Percentiles rank a stretch among this genome's conserved stretches.
Conservation (phyloP, 2,888 invertebrate species). For the Apotomis betuletana region DNA sequence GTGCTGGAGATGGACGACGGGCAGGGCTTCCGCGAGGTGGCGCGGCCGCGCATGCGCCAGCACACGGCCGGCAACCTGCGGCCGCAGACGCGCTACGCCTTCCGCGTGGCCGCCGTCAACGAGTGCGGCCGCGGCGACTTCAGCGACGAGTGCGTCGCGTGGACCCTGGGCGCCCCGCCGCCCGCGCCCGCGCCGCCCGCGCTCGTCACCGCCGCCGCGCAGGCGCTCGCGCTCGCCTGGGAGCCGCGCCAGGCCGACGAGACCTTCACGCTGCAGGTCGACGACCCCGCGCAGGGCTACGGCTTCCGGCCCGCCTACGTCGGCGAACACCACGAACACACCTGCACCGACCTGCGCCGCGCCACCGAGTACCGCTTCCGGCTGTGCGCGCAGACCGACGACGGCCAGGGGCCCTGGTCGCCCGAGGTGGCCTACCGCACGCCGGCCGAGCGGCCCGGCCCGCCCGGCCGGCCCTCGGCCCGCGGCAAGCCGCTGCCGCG, state of each 20-base stretch:
- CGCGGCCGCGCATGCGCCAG: conserved; percentile 89
- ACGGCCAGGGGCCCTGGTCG: conserved; percentile 93
- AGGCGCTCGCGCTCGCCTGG: conserved; percentile 89
- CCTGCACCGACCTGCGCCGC: conserved; percentile 87
- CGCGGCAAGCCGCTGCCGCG: conserved; percentile 93
- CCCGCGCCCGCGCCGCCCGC: conserved; percentile 90
- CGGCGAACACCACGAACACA: conserved; percentile 88
- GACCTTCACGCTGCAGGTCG: conserved; percentile 92
- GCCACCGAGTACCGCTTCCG: conserved; percentile 93
- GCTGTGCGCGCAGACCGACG: conserved; percentile 91
- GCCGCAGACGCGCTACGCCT: conserved; percentile 91
- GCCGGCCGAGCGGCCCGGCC: conserved; percentile 89
- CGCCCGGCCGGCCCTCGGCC: conserved; percentile 89
- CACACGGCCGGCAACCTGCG: conserved; percentile 89
- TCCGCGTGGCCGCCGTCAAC: conserved; percentile 93
- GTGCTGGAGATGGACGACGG: conserved; percentile 91
- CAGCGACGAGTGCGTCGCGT: conserved; percentile 86
- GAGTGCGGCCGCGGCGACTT: conserved; percentile 89
- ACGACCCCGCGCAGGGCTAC: conserved; percentile 86
- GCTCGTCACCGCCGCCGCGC: conserved; percentile 85
- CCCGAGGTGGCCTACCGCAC: conserved; percentile 91
- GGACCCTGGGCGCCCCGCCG: conserved; percentile 92
- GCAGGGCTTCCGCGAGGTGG: conserved; percentile 88
- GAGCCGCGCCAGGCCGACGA: conserved; percentile 89
- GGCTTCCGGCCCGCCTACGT: conserved; percentile 91